Base-by-base conservation (phyloP, 2,797 vertebrate species). In the Mareca penelope region DNA sequence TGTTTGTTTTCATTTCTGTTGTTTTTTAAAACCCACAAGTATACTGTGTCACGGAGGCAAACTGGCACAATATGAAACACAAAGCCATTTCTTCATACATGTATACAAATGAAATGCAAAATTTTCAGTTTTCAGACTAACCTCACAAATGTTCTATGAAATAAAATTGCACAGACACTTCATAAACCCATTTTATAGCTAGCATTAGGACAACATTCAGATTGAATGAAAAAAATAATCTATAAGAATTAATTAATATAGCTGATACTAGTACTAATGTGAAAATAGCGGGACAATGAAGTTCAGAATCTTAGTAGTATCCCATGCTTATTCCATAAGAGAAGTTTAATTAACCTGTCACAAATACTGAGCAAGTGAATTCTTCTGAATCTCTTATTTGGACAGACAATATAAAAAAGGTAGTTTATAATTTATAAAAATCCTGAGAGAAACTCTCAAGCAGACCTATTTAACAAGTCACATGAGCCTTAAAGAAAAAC, bases 341-440 rank as follows among this genome's bases (percentile, higher is more conserved):
- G 21, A 91, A 84, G 14, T 64, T 79, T 50, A 64, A 92, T 81
- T 79, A 69, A 84, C 84, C 67, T 79, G 55, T 56, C 67, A 79
- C 69, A 81, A 91, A 48, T 59, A 76, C 0, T 37, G 67, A 93
- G 57, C 59, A 86, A 90, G 18, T 18, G 37, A 81, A 90, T n/a
- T 46, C 80, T 65, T 50, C 42, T 31, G 40, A 90, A 91, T 72
- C 26, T 75, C 59, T 73, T 61, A 82, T 39, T 75, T 57, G 29
- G 50, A 61, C 19, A 65, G 65, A 88, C n/a, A 61, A 67, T 68
- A 44, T 33, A 68, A 68, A 93, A 93, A 90, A 69, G 21, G 13
- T 42, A 48, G 81, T 84, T 59, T 35, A 90, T 59, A 81, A 75
- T 81, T 86, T 59, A 85, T 84, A 39, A 86, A 88, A 94, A 79